Evolutionary conservation across 2,888 invertebrate species (phyloP).

Genomic region (Perithous albicinctus): DNA sequence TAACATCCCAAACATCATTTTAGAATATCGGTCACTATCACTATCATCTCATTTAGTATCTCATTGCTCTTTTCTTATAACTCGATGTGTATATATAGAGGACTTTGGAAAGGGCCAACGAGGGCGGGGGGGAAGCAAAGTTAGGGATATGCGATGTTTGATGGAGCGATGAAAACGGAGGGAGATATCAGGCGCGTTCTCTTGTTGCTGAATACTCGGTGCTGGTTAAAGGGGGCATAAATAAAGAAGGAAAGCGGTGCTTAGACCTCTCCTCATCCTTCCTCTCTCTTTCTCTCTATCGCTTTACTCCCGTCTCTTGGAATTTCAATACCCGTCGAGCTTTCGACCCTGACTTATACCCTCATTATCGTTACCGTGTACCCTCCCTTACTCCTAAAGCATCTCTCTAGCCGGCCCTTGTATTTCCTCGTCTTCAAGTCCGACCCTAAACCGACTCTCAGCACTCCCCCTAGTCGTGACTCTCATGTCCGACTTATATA

Average conservation of each 20-base stretch:
- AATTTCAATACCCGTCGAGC: constrained; percentile 75
- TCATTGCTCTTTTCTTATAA: constrained; percentile 14
- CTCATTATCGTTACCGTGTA: constrained; percentile 65
- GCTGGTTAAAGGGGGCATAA: constrained; percentile 57
- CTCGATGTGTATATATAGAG: background rate
- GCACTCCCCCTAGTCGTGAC: background rate
- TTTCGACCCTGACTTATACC: constrained; percentile 68
- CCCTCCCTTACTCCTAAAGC: constrained; percentile 39
- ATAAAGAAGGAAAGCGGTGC: constrained; percentile 56
- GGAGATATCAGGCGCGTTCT: constrained; percentile 14
- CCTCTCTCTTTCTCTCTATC: constrained; percentile 18
- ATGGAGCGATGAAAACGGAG: constrained; percentile 50
- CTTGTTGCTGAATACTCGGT: constrained; percentile 54
- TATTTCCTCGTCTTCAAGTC: constrained; percentile 44
- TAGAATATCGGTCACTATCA: constrained; percentile 10
- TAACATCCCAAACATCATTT: too few species aligned
- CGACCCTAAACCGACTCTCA: constrained; percentile 33
- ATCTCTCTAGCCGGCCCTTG: constrained; percentile 29
- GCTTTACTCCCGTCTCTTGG: constrained; percentile 60
- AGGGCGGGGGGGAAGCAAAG: too few species aligned
- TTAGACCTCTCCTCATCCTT: constrained; percentile 29
- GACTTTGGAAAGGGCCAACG: background rate
- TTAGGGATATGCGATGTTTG: constrained; percentile 50
- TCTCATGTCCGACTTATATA: constrained; percentile 43
- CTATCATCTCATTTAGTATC: background rate